A percentile compares a stretch with the other conserved stretches of the same genome.
Evolutionary conservation across 2,797 vertebrate species (phyloP).

Genomic region (Calcarius lapponicus): DNA sequence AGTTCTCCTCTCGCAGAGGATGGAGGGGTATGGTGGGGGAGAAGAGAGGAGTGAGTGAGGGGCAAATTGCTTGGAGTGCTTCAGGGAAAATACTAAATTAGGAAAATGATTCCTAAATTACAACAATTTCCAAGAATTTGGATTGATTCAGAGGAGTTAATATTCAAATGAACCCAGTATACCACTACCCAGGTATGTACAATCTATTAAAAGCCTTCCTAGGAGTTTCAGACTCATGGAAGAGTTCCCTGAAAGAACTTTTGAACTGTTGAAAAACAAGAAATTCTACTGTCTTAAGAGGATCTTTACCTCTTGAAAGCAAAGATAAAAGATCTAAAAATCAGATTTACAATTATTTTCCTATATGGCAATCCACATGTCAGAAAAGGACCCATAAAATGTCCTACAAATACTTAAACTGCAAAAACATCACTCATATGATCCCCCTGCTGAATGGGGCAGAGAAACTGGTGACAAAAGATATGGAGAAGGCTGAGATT

Average conservation of each 20-base stretch:
- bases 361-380: not conserved
- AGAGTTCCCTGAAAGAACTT: not conserved
- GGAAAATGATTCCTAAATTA: not conserved
- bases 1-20: not conserved
- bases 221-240: not conserved
- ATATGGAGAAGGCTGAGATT: not conserved
- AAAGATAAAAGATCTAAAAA: not conserved
- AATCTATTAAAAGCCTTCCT: not conserved
- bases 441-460: rapidly evolving
- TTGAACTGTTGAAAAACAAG: not conserved
- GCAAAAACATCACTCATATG: not conserved
- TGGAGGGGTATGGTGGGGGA: too few relatives aligned
- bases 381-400: not conserved
- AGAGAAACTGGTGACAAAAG: not conserved
- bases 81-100: not conserved
- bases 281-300: not conserved
- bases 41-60: too few relatives aligned
- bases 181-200: not conserved
- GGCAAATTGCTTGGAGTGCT: not conserved
- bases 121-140: not conserved
- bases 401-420: not conserved
- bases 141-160: not conserved
- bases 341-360: not conserved
- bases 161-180: not conserved
- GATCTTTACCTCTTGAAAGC: not conserved